phyloP scores from a whole-genome alignment of 1,140 invertebrate species.

The Camponotus vicinus region DNA sequence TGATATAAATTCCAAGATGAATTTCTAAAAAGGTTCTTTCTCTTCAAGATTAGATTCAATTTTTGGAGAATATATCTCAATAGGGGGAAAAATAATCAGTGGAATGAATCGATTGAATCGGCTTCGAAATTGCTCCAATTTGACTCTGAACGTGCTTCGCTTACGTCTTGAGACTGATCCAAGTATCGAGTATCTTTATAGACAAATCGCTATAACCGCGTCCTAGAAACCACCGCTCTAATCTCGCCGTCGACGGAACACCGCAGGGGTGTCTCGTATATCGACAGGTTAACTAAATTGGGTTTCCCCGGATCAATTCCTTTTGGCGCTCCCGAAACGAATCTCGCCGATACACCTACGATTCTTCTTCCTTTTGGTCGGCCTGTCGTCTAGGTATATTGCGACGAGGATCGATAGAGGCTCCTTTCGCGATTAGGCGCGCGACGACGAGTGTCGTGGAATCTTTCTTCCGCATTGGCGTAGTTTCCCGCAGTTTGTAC shows the following conservation, averaged over 20 bases:
- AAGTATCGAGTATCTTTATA: neutral
- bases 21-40: neutral
- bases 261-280: neutral
- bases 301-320: slow-evolving; percentile 16
- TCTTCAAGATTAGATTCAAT: neutral
- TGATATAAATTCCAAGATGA: neutral
- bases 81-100: neutral
- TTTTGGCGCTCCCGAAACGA: neutral
- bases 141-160: neutral
- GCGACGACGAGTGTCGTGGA: slow-evolving; percentile 53
- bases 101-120: neutral
- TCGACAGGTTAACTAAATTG: slow-evolving; percentile 32
- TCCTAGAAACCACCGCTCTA: neutral
- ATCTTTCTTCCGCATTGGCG: slow-evolving; percentile 60
- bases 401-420: slow-evolving; percentile 68
- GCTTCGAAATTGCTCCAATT: neutral
- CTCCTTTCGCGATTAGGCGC: slow-evolving; percentile 63
- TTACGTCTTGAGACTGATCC: neutral
- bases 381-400: slow-evolving; percentile 46
- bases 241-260: slow-evolving; percentile 17
- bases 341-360: slow-evolving; percentile 14
- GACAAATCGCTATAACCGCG: slow-evolving; percentile 24
- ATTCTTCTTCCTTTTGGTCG: slow-evolving; percentile 51
- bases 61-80: neutral
- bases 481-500: slow-evolving; percentile 40